Conservation (phyloP, 2,888 invertebrate species). For the Aphodius granarius region DNA sequence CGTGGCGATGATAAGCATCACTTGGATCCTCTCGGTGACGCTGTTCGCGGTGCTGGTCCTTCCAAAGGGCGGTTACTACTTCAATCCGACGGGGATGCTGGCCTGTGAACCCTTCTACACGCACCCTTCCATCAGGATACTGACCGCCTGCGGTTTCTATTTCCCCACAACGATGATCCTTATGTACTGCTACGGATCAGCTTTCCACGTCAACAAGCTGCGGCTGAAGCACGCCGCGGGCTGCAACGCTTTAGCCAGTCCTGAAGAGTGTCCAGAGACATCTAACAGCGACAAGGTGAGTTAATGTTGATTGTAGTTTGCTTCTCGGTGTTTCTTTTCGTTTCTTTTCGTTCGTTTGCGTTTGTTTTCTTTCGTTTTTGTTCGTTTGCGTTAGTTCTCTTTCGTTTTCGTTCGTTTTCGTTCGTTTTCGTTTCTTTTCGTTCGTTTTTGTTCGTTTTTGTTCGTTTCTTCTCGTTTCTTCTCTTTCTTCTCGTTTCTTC, state of each 20-base stretch:
- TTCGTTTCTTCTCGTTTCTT: too few species aligned
- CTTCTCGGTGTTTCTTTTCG: background rate
- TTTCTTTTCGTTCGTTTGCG: too few species aligned
- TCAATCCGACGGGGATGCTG: conserved; percentile 82
- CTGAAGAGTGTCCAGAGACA: conserved; percentile 45
- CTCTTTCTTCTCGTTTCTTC: too few species aligned
- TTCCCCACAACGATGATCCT: conserved; percentile 90
- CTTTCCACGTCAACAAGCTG: conserved; percentile 84
- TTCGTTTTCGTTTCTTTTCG: too few species aligned
- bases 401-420: too few species aligned
- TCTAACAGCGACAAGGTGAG: background rate
- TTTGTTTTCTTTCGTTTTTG: too few species aligned
- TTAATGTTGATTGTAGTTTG: background rate
- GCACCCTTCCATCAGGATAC: conserved; percentile 69
- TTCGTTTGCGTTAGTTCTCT: too few species aligned
- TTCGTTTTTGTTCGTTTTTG: too few species aligned
- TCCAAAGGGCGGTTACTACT: conserved; percentile 85
- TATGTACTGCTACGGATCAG: conserved; percentile 90
- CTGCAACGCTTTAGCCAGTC: conserved; percentile 51
- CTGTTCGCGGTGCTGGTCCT: conserved; percentile 81
- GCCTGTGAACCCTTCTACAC: conserved; percentile 89
- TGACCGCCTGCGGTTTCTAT: conserved; percentile 86
- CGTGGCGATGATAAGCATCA: conserved; percentile 80
- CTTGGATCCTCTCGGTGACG: conserved; percentile 83
- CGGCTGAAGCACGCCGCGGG: conserved; percentile 59